These are phyloP conservation scores for Acipenser transmontanus DNA, from an alignment of 2,797 vertebrate species.

Conservation along the genomic window DNA sequence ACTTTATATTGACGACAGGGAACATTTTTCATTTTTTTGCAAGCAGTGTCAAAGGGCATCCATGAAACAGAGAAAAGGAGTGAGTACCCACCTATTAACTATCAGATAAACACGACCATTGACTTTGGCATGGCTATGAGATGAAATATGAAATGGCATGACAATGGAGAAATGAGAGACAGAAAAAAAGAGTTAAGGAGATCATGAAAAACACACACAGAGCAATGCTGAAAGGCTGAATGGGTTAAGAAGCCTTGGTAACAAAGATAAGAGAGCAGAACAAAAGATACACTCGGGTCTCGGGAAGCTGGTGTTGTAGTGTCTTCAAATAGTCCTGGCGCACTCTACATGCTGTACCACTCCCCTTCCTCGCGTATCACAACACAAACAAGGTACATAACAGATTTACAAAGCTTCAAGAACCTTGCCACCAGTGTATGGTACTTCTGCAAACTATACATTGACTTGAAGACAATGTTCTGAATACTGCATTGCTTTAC, in stretches of 20 bases:
- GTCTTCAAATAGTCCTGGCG: not conserved
- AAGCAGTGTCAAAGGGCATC: slow-evolving; percentile 1
- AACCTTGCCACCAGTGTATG: not conserved
- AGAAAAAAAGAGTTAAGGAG: slow-evolving; percentile 53
- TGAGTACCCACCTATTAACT: slow-evolving; percentile 97
- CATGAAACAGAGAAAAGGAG: slow-evolving; percentile 52
- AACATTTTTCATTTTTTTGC: too few species aligned
- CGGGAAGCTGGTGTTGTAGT: not conserved
- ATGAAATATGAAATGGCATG: slow-evolving; percentile 49
- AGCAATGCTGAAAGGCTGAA: slow-evolving; percentile 16
- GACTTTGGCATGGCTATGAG: slow-evolving; percentile 91
- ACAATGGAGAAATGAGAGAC: slow-evolving; percentile 42
- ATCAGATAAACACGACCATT: slow-evolving; percentile 95
- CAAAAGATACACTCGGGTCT: not conserved
- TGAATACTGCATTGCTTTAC: too few species aligned
- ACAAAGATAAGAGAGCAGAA: not conserved
- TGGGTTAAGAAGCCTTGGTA: slow-evolving; percentile 15
- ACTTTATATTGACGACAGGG: too few species aligned
- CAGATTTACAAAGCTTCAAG: not conserved
- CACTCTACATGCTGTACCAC: not conserved
- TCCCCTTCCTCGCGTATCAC: too few species aligned
- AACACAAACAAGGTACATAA: too few species aligned
- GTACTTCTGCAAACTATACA: too few species aligned
- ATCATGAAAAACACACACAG: slow-evolving; percentile 27
- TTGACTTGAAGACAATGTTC: too few species aligned